These are phyloP conservation scores for Mareca penelope DNA, from an alignment of 2,797 vertebrate genomes.

Conservation along the genomic window DNA sequence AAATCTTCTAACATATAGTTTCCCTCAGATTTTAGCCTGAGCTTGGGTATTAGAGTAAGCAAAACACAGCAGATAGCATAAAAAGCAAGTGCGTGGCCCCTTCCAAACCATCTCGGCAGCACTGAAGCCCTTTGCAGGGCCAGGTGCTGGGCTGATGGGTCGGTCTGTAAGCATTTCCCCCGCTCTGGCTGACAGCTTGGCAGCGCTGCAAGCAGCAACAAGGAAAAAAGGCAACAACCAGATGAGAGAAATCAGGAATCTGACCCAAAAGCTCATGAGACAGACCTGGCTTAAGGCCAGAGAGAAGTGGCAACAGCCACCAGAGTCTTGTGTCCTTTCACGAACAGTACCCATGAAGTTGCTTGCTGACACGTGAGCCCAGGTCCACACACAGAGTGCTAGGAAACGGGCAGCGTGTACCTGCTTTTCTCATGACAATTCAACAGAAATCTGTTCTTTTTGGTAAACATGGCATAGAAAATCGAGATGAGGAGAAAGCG, in stretches of 20 bases:
- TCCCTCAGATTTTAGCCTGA: not conserved
- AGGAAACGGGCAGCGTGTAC: rapidly evolving
- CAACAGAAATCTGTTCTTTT: not conserved
- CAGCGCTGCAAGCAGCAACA: rapidly evolving
- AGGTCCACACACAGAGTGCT: not conserved
- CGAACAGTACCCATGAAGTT: not conserved
- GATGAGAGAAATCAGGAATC: not conserved
- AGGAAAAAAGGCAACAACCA: not conserved
- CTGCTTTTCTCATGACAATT: not conserved
- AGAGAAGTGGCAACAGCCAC: not conserved
- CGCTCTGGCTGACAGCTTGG: rapidly evolving
- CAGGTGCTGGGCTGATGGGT: not conserved
- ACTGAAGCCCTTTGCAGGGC: rapidly evolving
- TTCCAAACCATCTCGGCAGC: not conserved
- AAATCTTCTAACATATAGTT: not conserved
- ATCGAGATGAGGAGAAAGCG: not conserved
- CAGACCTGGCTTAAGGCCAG: not conserved
- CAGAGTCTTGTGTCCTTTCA: not conserved
- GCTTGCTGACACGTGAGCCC: not conserved
- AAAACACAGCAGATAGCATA: not conserved
- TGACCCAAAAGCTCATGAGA: not conserved
- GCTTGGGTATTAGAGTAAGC: not conserved
- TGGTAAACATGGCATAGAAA: not conserved
- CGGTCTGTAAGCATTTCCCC: rapidly evolving
- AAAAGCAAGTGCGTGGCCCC: not conserved